Evolutionary conservation across 2,888 invertebrate genomes (phyloP).

Genomic region (Hydrotaea cyrtoneurina): DNA sequence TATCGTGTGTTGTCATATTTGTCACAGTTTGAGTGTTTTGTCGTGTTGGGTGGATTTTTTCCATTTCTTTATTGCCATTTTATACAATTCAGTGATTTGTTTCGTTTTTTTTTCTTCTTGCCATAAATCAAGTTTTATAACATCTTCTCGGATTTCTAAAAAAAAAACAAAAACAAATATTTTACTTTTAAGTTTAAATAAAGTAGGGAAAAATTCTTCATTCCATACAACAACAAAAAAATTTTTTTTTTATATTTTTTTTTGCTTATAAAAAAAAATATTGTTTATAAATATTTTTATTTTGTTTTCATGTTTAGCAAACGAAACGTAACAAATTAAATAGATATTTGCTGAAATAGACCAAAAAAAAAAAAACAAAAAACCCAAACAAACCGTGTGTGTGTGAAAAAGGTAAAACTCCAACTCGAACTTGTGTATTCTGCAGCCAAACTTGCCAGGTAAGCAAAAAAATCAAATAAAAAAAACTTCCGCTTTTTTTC

Average conservation of each 20-base stretch:
- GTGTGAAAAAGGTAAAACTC: not conserved
- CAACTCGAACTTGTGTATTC: not conserved
- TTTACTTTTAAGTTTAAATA: not conserved
- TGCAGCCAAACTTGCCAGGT: slow-evolving; percentile 37
- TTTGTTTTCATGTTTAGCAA: slow-evolving; percentile 9
- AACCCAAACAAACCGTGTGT: not conserved
- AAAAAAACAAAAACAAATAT: not conserved
- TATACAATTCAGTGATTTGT: slow-evolving; percentile 57
- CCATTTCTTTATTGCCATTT: not conserved
- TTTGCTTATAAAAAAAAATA: not conserved
- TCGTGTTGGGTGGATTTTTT: not conserved
- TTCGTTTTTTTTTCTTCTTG: slow-evolving; percentile 27
- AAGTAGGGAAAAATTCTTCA: no score
- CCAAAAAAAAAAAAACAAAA: not conserved
- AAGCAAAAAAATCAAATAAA: slow-evolving; percentile 42
- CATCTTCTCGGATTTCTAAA: slow-evolving; percentile 51
- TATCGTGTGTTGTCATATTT: slow-evolving; percentile 26
- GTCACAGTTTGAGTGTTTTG: slow-evolving; percentile 19
- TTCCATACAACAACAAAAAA: no score
- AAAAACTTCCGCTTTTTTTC: slow-evolving; percentile 53
- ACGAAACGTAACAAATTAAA: slow-evolving; percentile 27
- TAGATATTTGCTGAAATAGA: not conserved
- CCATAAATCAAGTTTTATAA: slow-evolving; percentile 47
- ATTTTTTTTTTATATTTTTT: no score
- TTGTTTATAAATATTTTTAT: slow-evolving; percentile 22